These are phyloP conservation scores for Anableps anableps DNA, from an alignment of 2,797 vertebrate genomes.

Conservation along the genomic window DNA sequence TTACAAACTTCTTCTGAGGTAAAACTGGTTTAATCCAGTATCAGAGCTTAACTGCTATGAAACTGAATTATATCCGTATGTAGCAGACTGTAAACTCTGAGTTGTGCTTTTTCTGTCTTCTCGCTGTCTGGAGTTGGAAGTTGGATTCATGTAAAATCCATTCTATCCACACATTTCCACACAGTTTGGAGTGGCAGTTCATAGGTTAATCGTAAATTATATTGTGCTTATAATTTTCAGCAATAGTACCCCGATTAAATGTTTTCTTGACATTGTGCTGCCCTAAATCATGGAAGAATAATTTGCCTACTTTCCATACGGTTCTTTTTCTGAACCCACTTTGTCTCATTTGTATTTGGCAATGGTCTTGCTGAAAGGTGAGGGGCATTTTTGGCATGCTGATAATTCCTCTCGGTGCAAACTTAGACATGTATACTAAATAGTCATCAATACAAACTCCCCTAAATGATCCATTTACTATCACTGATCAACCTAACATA, in stretches of 20 bases:
- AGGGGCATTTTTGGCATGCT: neutral
- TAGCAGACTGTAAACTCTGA: neutral
- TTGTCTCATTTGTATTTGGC: neutral
- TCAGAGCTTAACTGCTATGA: neutral
- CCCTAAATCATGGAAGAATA: neutral
- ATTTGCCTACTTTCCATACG: neutral
- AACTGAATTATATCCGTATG: neutral
- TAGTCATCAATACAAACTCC: neutral
- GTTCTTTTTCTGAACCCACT: neutral
- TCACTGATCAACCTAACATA: neutral
- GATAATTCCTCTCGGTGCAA: neutral
- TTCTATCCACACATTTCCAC: neutral
- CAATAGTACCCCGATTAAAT: neutral
- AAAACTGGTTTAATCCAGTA: neutral
- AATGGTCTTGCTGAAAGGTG: neutral
- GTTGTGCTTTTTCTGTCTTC: neutral
- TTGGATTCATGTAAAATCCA: neutral
- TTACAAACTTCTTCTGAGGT: neutral
- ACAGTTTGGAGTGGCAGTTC: neutral
- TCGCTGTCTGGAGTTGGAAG: neutral
- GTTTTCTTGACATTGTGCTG: neutral
- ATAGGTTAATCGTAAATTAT: neutral
- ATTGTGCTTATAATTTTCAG: neutral
- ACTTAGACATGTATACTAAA: neutral
- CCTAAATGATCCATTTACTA: neutral